These are phyloP conservation scores for Labia minor DNA, from an alignment of 2,888 invertebrate genomes.

Conservation along the genomic window DNA sequence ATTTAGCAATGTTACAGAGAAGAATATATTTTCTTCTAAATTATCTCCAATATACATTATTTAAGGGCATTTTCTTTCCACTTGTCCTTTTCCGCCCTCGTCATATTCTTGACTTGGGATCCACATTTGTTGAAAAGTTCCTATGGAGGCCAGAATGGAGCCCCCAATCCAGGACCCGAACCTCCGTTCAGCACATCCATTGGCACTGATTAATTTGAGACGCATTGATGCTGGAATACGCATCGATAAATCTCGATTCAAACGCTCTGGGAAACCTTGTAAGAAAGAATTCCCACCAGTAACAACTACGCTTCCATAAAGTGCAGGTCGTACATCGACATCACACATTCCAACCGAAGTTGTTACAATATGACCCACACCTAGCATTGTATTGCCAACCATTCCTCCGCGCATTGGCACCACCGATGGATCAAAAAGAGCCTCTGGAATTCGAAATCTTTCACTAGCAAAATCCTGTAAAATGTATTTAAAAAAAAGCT, in stretches of 20 bases:
- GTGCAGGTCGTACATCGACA: conserved; percentile 88
- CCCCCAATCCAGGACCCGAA: conserved; percentile 99
- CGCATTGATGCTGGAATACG: conserved; percentile 89
- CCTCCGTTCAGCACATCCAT: conserved; percentile 78
- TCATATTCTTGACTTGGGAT: conserved; percentile 98
- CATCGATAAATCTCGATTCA: conserved; percentile 73
- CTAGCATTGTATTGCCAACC: conserved; percentile 67
- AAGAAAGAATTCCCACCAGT: conserved; percentile 90
- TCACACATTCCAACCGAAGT: conserved; percentile 94
- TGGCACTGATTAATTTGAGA: conserved; percentile 85
- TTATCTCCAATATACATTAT: too few relatives aligned
- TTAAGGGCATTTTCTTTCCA: conserved; percentile 89
- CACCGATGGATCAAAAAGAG: conserved; percentile 75
- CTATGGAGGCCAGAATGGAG: conserved; percentile 94
- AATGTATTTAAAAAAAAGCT: too few relatives aligned
- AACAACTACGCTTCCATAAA: conserved; percentile 90
- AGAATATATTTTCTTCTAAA: too few relatives aligned
- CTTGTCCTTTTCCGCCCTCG: conserved; percentile 91
- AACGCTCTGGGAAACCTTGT: conserved; percentile 85
- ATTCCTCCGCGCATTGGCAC: conserved; percentile 40
- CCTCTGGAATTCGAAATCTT: conserved; percentile 86
- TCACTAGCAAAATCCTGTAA: conserved; percentile 81
- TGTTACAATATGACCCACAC: conserved; percentile 74
- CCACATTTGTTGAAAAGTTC: conserved; percentile 99
- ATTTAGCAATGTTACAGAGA: too few relatives aligned